Conservation (phyloP, 2,888 invertebrate species). For the Thyatira batis region DNA sequence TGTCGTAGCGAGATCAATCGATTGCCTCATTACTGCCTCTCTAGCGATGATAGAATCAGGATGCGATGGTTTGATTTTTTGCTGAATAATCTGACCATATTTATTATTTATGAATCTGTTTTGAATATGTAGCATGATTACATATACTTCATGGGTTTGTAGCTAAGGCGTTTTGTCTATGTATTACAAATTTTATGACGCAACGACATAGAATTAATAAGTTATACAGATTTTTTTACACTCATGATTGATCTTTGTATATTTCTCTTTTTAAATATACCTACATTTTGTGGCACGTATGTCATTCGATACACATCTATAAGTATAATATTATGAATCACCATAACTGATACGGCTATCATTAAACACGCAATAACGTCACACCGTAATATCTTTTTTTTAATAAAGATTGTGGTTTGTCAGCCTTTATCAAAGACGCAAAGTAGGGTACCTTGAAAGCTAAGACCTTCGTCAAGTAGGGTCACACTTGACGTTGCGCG, state of each 20-base stretch:
- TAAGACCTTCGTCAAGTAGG: slow-evolving; percentile 73
- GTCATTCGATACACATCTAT: too few species aligned
- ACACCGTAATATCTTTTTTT: slow-evolving; percentile 46
- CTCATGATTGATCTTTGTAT: too few species aligned
- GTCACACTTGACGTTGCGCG: slow-evolving; percentile 64
- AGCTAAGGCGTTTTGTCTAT: too few species aligned
- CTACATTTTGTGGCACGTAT: too few species aligned
- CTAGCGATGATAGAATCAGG: slow-evolving; percentile 3
- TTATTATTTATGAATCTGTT: background rate
- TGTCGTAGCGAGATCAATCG: slow-evolving; percentile 67
- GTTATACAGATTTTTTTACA: too few species aligned
- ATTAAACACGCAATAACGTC: slow-evolving; percentile 20
- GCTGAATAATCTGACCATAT: background rate
- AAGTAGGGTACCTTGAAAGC: slow-evolving; percentile 62
- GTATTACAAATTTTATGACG: too few species aligned
- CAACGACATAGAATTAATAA: too few species aligned
- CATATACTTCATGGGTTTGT: too few species aligned
- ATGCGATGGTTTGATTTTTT: slow-evolving; percentile 1
- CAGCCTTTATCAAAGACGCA: slow-evolving; percentile 63
- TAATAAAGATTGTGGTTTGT: slow-evolving; percentile 63
- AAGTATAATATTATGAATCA: background rate
- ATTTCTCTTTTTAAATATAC: too few species aligned
- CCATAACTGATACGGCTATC: slow-evolving; percentile 7
- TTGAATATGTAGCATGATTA: background rate
- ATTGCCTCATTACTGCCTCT: slow-evolving; percentile 52